Conservation (phyloP, 2,113 vertebrate genomes). For the Cyphomyrus plagiostoma region DNA sequence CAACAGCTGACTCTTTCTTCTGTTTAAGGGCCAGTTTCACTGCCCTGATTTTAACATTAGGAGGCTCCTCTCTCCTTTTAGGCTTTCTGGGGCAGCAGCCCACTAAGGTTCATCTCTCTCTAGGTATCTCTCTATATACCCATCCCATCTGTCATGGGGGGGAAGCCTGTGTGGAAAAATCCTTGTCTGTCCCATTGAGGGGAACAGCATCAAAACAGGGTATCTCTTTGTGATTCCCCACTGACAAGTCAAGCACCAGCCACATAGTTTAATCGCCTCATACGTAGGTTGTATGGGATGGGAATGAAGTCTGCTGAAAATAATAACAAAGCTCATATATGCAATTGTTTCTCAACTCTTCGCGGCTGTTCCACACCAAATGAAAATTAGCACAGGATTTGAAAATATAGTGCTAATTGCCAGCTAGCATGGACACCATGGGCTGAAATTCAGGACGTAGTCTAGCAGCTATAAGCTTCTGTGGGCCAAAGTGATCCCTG, state of each 20-base stretch:
- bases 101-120: conserved; percentile 2
- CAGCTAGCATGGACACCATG: conserved; percentile 45
- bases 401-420: conserved; percentile 44
- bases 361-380: conserved; percentile 60
- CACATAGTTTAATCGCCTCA: conserved; percentile 36
- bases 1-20: not conserved
- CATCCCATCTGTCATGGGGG: conserved; percentile 13
- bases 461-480: conserved; percentile 26
- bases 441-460: conserved; percentile 40
- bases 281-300: conserved; percentile 42
- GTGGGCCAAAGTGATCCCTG: not conserved
- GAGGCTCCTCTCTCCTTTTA: not conserved
- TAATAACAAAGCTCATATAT: conserved; percentile 50
- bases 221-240: not conserved
- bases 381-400: conserved; percentile 54
- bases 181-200: not conserved
- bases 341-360: conserved; percentile 52
- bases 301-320: conserved; percentile 26
- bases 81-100: conserved; percentile 19
- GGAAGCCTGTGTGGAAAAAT: not conserved
- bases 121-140: conserved; percentile 10
- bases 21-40: not conserved
- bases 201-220: not conserved
- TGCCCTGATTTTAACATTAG: not conserved
- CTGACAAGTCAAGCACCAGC: not conserved